Evolutionary conservation across 2,113 vertebrate species (phyloP).

Genomic region (Nansenia antarctica): DNA sequence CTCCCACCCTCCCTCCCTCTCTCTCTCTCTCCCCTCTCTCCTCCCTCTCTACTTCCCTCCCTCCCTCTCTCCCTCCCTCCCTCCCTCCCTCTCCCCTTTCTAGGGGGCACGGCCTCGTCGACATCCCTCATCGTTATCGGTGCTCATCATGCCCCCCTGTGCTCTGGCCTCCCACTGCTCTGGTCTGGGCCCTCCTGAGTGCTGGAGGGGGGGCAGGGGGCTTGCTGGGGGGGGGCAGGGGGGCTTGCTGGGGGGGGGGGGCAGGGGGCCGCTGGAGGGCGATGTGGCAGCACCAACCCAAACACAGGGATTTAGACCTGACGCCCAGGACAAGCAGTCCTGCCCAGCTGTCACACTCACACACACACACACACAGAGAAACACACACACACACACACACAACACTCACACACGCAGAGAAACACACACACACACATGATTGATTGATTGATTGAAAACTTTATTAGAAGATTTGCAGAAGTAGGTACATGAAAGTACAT

Average conservation of each 20-base stretch:
- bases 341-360: slow-evolving; percentile 41
- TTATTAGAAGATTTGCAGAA: too few species aligned
- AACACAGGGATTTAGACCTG: slow-evolving; percentile 47
- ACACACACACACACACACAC: too few species aligned
- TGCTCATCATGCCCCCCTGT: slow-evolving; percentile 55
- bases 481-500: too few species aligned
- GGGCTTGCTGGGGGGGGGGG: slow-evolving; percentile 10
- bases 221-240: background rate
- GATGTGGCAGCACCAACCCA: slow-evolving; percentile 42
- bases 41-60: too few species aligned
- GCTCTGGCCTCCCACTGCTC: slow-evolving; percentile 20
- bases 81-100: slow-evolving; percentile 6
- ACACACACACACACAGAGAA: too few species aligned
- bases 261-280: slow-evolving; percentile 42
- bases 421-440: too few species aligned
- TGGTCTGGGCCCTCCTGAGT: background rate
- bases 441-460: too few species aligned
- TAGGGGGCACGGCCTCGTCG: slow-evolving; percentile 32
- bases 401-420: too few species aligned
- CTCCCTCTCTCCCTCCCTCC: slow-evolving; percentile 8
- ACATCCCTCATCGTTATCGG: slow-evolving; percentile 62
- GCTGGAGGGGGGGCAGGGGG: background rate
- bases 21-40: background rate
- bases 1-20: too few species aligned
- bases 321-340: slow-evolving; percentile 39